These are phyloP conservation scores for Onychomys leucogaster DNA, from an alignment of 2,797 vertebrate species.

Conservation along the genomic window DNA sequence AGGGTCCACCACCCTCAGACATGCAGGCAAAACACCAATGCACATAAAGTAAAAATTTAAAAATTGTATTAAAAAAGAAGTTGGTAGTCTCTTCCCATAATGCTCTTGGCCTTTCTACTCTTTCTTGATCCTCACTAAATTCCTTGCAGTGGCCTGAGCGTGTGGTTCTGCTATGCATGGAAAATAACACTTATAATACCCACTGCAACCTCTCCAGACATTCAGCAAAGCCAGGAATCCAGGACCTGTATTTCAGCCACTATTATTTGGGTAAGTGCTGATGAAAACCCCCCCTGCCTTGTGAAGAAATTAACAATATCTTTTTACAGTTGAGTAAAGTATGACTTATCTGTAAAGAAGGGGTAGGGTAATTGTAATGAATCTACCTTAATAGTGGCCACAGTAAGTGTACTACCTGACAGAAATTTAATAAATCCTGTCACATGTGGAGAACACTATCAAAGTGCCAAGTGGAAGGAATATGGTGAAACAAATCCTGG, in stretches of 20 bases:
- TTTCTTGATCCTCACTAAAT: neutral
- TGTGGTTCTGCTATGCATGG: neutral
- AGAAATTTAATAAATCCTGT: conserved; percentile 65
- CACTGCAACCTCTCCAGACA: neutral
- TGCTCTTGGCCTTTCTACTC: neutral
- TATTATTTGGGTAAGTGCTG: conserved; percentile 22
- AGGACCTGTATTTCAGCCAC: neutral
- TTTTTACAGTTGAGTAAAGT: neutral
- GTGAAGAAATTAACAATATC: conserved; percentile 31
- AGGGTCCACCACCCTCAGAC: too few relatives aligned
- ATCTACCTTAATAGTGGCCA: conserved; percentile 45
- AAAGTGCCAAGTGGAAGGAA: neutral
- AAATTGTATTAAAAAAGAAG: too few relatives aligned
- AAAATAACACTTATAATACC: neutral
- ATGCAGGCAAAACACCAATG: too few relatives aligned
- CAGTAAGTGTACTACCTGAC: conserved; percentile 33
- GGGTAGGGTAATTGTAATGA: conserved; percentile 41
- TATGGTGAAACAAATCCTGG: neutral
- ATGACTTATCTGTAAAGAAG: neutral
- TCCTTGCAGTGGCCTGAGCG: neutral
- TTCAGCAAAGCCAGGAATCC: neutral
- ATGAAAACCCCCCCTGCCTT: neutral
- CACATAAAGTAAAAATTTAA: too few relatives aligned
- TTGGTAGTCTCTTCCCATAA: neutral
- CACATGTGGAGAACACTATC: conserved; percentile 62